Evolutionary conservation across 2,797 vertebrate genomes (phyloP), one percentile per base, ranked within the genome.

Genomic region (Tarsius wallacei): DNA sequence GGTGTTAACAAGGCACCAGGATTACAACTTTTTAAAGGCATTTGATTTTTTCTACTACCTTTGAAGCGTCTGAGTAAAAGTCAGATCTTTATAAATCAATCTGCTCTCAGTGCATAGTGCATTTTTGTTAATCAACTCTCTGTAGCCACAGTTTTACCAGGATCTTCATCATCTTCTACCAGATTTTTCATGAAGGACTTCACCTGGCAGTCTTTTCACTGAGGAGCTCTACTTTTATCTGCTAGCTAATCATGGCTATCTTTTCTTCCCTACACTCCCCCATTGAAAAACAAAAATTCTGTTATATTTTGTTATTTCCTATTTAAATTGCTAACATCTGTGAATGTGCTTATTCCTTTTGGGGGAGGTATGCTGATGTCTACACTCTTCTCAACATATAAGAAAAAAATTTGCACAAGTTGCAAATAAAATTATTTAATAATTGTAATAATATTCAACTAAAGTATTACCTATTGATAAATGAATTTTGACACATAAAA

Each of bases 321-420:
- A 42, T 21, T 87, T 91, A 66, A 97, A 85, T 96, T 91, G 28
- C n/a, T 96, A 57, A 66, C 89, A 57, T 87, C 82, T 96, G 64
- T 93, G 68, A 59, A 51, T 55, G 1, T 57, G 26, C 71, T 89
- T 80, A 57, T 61, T 76, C 21, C 80, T 86, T 96, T 86, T 66
- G 53, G 90, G n/a, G 64, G 91, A 42, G 42, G 4, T 42, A 73
- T 92, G 31, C 87, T 80, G 53, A 61, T 96, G 42, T 78, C 22
- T 87, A 36, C 33, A 77, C 24, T 89, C n/a, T 94, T 81, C 57
- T 82, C 59, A 51, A 1, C 68, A 17, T 77, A 17, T 66, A 61
- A 77, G 49, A 59, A 87, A 87, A 17, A 66, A 59, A 3, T 31
- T 96, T 87, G 12, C 36, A 57, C 12, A 42, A 85, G 47, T 81